These are phyloP conservation scores for Stenolophus ochropezus DNA, from an alignment of 2,888 invertebrate species.

Conservation along the genomic window DNA sequence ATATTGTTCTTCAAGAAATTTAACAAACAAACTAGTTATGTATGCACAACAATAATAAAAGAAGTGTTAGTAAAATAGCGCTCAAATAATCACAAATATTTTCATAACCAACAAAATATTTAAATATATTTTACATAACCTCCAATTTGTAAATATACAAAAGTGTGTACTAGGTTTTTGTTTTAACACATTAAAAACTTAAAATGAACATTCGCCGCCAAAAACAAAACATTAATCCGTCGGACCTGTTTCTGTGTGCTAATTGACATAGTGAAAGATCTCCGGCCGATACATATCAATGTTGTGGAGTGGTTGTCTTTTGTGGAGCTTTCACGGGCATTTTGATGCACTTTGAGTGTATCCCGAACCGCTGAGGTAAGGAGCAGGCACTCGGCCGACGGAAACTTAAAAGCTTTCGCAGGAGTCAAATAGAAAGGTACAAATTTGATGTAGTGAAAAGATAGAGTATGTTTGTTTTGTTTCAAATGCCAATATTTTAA, in stretches of 20 bases:
- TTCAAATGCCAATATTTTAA: too few relatives aligned
- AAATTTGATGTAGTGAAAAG: not conserved
- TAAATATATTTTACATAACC: too few relatives aligned
- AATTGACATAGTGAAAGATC: conserved; percentile 44
- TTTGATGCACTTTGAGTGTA: conserved; percentile 59
- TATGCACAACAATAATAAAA: not conserved
- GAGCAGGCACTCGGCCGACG: conserved; percentile 33
- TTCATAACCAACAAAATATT: not conserved
- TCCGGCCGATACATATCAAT: conserved; percentile 58
- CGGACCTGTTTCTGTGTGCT: not conserved
- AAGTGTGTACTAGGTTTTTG: not conserved
- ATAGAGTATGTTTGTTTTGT: not conserved
- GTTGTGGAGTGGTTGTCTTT: conserved; percentile 60
- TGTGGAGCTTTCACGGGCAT: conserved; percentile 59
- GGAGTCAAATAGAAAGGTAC: not conserved
- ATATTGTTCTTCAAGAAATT: not conserved
- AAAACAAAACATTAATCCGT: conserved; percentile 1
- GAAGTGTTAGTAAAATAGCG: not conserved
- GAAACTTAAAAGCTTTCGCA: conserved; percentile 48
- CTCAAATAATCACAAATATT: not conserved
- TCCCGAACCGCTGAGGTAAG: conserved; percentile 41
- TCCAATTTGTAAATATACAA: not conserved
- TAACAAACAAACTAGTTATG: not conserved
- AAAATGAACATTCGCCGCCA: not conserved
- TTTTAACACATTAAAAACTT: not conserved